These are phyloP conservation scores for Dicyrtomina minuta DNA, from an alignment of 2,888 invertebrate species.

Conservation along the genomic window DNA sequence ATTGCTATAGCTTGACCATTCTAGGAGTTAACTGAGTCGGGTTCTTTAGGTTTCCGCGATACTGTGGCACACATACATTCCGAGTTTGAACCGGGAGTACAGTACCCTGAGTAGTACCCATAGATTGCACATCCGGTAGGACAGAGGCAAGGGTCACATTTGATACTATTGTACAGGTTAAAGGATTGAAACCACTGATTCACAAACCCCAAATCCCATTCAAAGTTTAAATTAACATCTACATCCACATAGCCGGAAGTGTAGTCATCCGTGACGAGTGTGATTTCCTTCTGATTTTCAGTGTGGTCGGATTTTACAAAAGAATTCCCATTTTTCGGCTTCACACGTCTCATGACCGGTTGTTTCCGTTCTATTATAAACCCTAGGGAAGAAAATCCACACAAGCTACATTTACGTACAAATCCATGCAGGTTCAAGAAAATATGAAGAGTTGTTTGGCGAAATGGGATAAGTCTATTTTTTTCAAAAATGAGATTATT, in stretches of 20 bases:
- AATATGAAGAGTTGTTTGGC: too few species aligned
- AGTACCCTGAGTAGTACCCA: constrained; percentile 16
- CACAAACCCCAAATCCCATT: constrained; percentile 19
- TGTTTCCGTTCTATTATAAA: constrained; percentile 22
- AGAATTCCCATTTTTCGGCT: not conserved
- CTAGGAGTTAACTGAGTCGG: too few species aligned
- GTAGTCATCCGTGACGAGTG: constrained; percentile 19
- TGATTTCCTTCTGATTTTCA: constrained; percentile 13
- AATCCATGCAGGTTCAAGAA: too few species aligned
- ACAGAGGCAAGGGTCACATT: constrained; percentile 24
- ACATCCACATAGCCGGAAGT: constrained; percentile 29
- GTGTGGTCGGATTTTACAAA: not conserved
- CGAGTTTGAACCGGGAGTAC: not conserved
- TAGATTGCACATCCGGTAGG: constrained; percentile 19
- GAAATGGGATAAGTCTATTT: too few species aligned
- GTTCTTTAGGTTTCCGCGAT: not conserved
- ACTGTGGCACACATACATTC: constrained; percentile 26
- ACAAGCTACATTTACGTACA: too few species aligned
- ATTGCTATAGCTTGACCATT: too few species aligned
- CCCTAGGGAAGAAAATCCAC: constrained; percentile 4
- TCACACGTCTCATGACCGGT: constrained; percentile 3
- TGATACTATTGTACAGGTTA: constrained; percentile 23
- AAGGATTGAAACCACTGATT: constrained; percentile 27
- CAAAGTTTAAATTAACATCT: constrained; percentile 24
- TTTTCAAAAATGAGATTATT: too few species aligned